Evolutionary conservation across 2,113 vertebrate species (phyloP).

Genomic region (Rhinopithecus roxellana): DNA sequence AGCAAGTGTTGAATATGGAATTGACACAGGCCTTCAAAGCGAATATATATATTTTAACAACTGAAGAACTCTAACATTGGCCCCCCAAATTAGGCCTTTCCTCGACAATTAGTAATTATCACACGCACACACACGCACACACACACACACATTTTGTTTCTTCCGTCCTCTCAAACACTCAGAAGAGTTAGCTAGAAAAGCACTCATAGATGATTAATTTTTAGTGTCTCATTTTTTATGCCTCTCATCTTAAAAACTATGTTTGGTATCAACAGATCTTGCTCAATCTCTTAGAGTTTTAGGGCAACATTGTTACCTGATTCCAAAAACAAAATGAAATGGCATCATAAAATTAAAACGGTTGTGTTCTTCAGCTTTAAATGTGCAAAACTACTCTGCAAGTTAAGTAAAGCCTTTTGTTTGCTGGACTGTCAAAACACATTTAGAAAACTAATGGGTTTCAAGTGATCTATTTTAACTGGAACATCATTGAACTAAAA

Average conservation of each 20-base stretch:
- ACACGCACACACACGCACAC: too few species aligned
- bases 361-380: neutral
- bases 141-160: neutral
- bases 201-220: neutral
- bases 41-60: neutral
- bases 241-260: neutral
- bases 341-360: neutral
- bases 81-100: neutral
- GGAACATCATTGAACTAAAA: neutral
- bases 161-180: neutral
- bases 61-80: neutral
- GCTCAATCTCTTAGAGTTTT: neutral
- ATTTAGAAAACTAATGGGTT: neutral
- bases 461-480: neutral
- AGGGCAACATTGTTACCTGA: neutral
- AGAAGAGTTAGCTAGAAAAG: neutral
- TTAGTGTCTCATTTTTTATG: neutral
- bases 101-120: neutral
- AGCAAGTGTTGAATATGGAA: neutral
- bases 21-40: neutral
- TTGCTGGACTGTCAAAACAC: neutral
- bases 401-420: neutral
- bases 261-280: neutral
- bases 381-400: neutral
- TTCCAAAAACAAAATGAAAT: neutral